phyloP scores from a whole-genome alignment of 2,888 invertebrate species.

The Andricus quercusramuli region DNA sequence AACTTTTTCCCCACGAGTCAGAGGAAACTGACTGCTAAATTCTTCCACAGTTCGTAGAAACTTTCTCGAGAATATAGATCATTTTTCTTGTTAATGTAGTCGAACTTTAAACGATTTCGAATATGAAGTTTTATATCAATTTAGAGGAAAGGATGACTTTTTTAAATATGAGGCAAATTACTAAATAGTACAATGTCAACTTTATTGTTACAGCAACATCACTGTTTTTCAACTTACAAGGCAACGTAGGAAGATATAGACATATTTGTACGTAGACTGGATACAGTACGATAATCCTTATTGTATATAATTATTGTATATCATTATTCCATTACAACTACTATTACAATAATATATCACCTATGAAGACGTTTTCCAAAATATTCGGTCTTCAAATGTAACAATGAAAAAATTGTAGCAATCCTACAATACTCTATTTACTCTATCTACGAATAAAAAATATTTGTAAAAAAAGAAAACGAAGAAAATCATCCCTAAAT shows the following conservation, averaged over 20 bases:
- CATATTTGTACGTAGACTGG: conserved; percentile 17
- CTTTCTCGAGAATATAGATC: not conserved
- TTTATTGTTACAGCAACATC: conserved; percentile 25
- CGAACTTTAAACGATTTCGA: not conserved
- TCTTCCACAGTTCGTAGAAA: not conserved
- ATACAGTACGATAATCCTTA: conserved; percentile 3
- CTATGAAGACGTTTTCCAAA: conserved; percentile 5
- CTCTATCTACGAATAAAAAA: not conserved
- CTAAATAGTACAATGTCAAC: conserved; percentile 1
- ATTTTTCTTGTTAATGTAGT: not conserved
- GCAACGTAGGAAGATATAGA: conserved; percentile 29
- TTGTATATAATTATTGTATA: not conserved
- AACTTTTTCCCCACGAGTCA: not conserved
- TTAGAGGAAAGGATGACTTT: not conserved
- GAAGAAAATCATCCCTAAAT: not conserved
- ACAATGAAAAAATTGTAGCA: not conserved
- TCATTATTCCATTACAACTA: not conserved
- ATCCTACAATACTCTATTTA: not conserved
- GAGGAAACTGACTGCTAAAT: not conserved
- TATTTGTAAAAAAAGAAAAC: not conserved
- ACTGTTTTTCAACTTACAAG: conserved; percentile 13
- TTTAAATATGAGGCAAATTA: not conserved
- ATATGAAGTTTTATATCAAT: not conserved
- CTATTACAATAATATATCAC: conserved; percentile 25
- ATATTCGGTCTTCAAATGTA: not conserved